Evolutionary conservation across 2,888 invertebrate species (phyloP).

Genomic region (Halictus ligatus): DNA sequence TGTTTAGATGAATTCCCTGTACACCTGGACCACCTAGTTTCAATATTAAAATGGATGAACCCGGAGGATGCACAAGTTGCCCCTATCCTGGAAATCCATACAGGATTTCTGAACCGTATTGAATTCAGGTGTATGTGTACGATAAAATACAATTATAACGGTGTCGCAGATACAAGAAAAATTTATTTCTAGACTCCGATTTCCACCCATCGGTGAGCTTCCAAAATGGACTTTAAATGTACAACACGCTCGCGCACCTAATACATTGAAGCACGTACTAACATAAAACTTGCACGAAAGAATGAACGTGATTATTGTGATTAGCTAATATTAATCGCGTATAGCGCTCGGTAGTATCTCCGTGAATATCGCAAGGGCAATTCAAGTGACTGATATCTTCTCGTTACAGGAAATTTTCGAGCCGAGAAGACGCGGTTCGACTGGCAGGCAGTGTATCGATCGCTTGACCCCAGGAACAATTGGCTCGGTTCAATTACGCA

Average conservation of each 20-base stretch:
- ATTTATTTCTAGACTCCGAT: not conserved
- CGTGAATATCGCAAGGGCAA: not conserved
- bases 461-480: constrained; percentile 57
- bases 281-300: no score
- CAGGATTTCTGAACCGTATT: constrained; percentile 19
- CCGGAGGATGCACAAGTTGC: constrained; percentile 40
- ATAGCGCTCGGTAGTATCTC: not conserved
- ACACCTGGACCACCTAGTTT: constrained; percentile 29
- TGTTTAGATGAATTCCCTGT: constrained; percentile 32
- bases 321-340: not conserved
- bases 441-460: constrained; percentile 57
- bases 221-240: not conserved
- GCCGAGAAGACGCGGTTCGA: constrained; percentile 28
- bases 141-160: constrained; percentile 57
- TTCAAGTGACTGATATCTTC: not conserved
- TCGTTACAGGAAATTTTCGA: constrained; percentile 49
- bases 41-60: constrained; percentile 15
- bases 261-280: no score
- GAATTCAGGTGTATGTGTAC: not conserved
- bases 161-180: constrained; percentile 31
- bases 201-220: not conserved
- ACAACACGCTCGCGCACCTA: no score
- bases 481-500: constrained; percentile 69
- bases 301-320: not conserved
- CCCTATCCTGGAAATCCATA: constrained; percentile 23